These are phyloP conservation scores for Zoanthus sansibaricus DNA, from an alignment of 92 coral and sea anemone genomes.

Conservation along the genomic window DNA sequence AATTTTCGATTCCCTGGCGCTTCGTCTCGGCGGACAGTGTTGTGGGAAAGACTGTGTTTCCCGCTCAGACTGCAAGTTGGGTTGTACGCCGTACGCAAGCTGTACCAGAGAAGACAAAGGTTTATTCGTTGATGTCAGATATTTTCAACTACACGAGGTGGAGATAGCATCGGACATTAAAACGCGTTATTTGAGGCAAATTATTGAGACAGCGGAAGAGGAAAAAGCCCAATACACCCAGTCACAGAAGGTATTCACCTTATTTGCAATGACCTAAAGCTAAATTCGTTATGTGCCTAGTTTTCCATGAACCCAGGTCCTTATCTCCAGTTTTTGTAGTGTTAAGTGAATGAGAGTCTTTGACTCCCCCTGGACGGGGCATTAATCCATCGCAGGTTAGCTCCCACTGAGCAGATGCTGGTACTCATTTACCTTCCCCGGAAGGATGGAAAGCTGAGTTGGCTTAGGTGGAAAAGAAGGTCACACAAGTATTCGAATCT, in stretches of 20 bases:
- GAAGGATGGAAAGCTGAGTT: no score
- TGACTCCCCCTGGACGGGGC: no score
- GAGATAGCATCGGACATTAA: slow-evolving; percentile 85
- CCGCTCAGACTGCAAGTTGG: slow-evolving; percentile 45
- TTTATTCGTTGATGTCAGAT: slow-evolving; percentile 82
- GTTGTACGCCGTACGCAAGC: slow-evolving; percentile 57
- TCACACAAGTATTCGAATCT: no score
- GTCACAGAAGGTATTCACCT: slow-evolving; percentile 71
- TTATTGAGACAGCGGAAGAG: slow-evolving; percentile 86
- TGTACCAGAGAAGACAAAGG: slow-evolving; percentile 80
- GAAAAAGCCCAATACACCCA: slow-evolving; percentile 84
- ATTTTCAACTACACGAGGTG: slow-evolving; percentile 85
- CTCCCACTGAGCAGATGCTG: no score
- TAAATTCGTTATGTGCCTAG: no score
- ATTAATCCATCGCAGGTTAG: no score
- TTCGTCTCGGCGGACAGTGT: slow-evolving; percentile 45
- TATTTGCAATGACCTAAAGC: no score
- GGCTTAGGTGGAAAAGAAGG: no score
- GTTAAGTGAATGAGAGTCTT: no score
- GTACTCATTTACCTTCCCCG: no score
- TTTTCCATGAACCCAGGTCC: no score
- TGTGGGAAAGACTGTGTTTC: slow-evolving; percentile 68
- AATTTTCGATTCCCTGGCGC: slow-evolving; percentile 26
- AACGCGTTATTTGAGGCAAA: slow-evolving; percentile 82
- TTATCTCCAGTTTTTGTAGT: no score